Percentiles rank a stretch among this genome's conserved stretches.
Evolutionary conservation across 2,888 invertebrate genomes (phyloP).

Genomic region (Mesopsocus fuscifrons): DNA sequence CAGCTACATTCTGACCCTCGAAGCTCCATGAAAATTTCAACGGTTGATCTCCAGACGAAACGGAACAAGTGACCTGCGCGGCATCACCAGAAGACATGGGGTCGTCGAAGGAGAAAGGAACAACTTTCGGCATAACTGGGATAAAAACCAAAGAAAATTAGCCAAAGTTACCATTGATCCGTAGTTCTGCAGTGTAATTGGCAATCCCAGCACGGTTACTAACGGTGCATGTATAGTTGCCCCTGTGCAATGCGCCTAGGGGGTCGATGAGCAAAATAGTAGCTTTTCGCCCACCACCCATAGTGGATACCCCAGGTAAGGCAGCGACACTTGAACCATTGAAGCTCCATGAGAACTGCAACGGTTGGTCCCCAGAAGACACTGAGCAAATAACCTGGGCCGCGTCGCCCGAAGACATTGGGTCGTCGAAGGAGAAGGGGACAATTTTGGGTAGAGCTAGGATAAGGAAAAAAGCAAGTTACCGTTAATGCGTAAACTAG

Average conservation of each 20-base stretch:
- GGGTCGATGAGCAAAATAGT: conserved; percentile 31
- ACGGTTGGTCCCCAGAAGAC: conserved; percentile 21
- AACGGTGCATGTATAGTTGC: conserved; percentile 36
- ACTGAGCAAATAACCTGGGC: conserved; percentile 22
- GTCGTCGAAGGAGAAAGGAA: conserved; percentile 55
- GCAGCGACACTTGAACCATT: conserved; percentile 16
- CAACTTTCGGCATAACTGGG: conserved; percentile 65
- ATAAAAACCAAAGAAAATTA: conserved; percentile 18
- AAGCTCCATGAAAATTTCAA: conserved; percentile 34
- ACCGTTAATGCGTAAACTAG: conserved; percentile 38
- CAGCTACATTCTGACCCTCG: conserved; percentile 26
- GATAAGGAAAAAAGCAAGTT: conserved; percentile 23
- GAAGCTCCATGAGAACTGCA: conserved; percentile 21
- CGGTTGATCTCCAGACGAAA: conserved; percentile 37
- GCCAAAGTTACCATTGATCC: conserved; percentile 32
- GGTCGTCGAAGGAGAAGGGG: conserved; percentile 19
- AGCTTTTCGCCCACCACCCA: conserved; percentile 26
- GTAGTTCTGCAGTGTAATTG: conserved; percentile 30
- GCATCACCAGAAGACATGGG: conserved; percentile 62
- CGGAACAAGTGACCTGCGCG: conserved; percentile 50
- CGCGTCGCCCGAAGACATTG: conserved; percentile 18
- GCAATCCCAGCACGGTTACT: conserved; percentile 34
- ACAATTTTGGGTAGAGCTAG: conserved; percentile 62
- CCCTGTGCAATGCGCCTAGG: conserved; percentile 35
- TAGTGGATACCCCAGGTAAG: conserved; percentile 28